These are phyloP conservation scores for Allolobophora icterica DNA, from an alignment of 2,888 invertebrate genomes.

Conservation along the genomic window DNA sequence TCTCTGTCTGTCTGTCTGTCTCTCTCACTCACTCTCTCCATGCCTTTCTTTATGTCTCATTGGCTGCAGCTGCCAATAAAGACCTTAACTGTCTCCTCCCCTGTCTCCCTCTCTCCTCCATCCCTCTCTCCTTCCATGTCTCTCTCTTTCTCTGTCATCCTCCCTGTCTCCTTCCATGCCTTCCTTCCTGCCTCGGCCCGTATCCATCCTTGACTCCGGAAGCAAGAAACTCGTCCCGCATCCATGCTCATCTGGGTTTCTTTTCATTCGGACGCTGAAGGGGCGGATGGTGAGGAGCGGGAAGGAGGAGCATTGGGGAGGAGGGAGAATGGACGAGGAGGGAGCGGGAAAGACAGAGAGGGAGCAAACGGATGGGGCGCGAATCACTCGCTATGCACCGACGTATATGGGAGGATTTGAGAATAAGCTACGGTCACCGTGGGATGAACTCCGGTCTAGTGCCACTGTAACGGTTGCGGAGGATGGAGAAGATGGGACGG, in stretches of 20 bases:
- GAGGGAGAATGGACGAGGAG: not conserved
- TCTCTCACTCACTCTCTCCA: not conserved
- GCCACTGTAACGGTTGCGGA: not conserved
- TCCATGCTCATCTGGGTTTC: not conserved
- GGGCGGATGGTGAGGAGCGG: not conserved
- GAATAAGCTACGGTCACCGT: not conserved
- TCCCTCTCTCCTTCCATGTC: not conserved
- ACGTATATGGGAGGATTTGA: not conserved
- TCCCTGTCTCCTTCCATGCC: not conserved
- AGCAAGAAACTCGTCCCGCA: not conserved
- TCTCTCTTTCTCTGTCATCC: not conserved
- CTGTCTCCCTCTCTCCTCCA: not conserved
- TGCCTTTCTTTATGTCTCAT: not conserved
- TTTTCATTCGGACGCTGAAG: not conserved
- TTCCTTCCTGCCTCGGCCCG: not conserved
- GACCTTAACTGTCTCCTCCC: not conserved
- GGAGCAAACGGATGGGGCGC: not conserved
- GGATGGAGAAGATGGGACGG: not conserved
- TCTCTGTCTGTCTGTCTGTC: not conserved
- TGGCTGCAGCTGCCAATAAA: too few species aligned
- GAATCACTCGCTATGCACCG: not conserved
- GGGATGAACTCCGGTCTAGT: not conserved
- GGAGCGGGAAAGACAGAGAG: not conserved
- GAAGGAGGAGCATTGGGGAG: not conserved
- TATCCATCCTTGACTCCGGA: slow-evolving; percentile 6